A percentile compares a stretch with the other conserved stretches of the same genome.
phyloP scores from a whole-genome alignment of 2,888 invertebrate genomes.

The Tromatobia lineatoria region DNA sequence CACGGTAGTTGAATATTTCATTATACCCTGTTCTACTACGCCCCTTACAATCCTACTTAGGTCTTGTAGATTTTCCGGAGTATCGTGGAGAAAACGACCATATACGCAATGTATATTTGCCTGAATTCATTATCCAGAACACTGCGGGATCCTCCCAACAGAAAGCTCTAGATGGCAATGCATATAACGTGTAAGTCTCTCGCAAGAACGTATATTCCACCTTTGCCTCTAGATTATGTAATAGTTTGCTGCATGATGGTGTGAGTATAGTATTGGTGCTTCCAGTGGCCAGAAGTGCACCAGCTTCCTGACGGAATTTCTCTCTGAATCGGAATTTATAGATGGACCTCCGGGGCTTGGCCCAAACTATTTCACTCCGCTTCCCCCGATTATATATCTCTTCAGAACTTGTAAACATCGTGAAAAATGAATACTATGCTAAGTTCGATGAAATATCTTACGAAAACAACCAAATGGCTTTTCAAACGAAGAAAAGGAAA shows the following conservation, averaged over 20 bases:
- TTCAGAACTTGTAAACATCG: background rate
- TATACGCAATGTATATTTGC: conserved; percentile 37
- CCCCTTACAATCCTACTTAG: conserved; percentile 16
- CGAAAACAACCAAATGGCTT: background rate
- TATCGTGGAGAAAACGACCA: conserved; percentile 6
- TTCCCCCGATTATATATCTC: background rate
- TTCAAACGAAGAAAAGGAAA: background rate
- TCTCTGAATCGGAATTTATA: conserved; percentile 75
- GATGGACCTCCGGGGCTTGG: conserved; percentile 58
- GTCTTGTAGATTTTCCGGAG: conserved; percentile 41
- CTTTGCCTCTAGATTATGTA: conserved; percentile 19
- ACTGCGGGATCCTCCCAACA: conserved; percentile 36
- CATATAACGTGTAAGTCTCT: conserved; percentile 5
- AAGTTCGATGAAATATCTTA: background rate
- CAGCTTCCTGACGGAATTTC: conserved; percentile 50
- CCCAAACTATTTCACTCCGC: conserved; percentile 54
- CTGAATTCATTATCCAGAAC: conserved; percentile 63
- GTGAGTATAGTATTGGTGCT: conserved; percentile 3
- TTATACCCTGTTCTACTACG: background rate
- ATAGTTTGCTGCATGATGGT: conserved; percentile 21
- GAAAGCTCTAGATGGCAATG: conserved; percentile 34
- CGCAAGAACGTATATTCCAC: conserved; percentile 23
- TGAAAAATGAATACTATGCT: background rate
- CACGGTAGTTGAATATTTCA: conserved; percentile 6
- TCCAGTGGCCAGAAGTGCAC: conserved; percentile 39